Evolutionary conservation across 1,140 invertebrate genomes (phyloP).

Genomic region (Planococcus citri): DNA sequence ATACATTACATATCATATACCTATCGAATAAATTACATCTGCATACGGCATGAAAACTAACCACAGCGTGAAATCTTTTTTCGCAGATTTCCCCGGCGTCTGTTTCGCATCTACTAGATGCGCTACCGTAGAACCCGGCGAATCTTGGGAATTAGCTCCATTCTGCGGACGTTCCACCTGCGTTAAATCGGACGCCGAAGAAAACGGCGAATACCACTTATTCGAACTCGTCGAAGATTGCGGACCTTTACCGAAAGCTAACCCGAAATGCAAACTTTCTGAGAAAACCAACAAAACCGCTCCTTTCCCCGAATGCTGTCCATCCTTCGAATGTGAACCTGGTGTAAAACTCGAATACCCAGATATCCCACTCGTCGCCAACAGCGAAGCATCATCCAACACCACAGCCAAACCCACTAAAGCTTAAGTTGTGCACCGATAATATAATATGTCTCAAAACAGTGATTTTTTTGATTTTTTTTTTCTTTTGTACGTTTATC

Average conservation of each 20-base stretch:
- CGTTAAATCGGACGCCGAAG: conserved; percentile 52
- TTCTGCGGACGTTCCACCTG: conserved; percentile 80
- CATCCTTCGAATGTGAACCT: conserved; percentile 67
- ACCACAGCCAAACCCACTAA: conserved; percentile 17
- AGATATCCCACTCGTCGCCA: conserved; percentile 51
- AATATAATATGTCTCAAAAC: not conserved
- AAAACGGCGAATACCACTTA: conserved; percentile 48
- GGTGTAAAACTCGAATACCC: conserved; percentile 74
- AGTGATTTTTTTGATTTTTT: not conserved
- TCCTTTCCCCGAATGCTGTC: conserved; percentile 70
- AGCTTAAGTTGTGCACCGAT: conserved; percentile 1
- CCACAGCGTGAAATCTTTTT: no score
- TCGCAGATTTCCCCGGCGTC: conserved; percentile 72
- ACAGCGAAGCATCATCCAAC: conserved; percentile 30
- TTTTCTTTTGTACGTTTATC: not conserved
- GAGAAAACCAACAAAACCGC: conserved; percentile 80
- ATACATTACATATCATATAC: no score
- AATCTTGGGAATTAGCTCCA: conserved; percentile 68
- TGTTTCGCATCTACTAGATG: conserved; percentile 82
- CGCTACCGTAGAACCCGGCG: conserved; percentile 66
- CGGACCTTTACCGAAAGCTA: conserved; percentile 67
- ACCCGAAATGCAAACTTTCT: conserved; percentile 71
- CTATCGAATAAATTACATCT: no score
- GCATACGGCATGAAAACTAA: no score
- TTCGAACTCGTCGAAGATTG: conserved; percentile 77